Conservation (phyloP, 2,113 vertebrate genomes). For the Megaleporinus macrocephalus region DNA sequence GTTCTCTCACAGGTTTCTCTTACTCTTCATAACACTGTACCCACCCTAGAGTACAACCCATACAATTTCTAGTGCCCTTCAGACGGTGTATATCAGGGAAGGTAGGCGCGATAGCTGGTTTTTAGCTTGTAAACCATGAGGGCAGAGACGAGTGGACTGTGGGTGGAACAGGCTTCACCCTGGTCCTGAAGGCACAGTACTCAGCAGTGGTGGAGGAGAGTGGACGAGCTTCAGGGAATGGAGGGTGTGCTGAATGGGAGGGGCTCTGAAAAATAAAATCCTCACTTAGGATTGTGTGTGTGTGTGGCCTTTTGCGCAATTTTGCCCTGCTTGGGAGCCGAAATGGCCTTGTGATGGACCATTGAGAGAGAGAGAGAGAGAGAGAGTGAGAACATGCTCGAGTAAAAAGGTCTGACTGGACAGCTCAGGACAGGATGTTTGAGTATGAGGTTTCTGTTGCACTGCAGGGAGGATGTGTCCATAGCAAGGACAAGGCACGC, state of each 20-base stretch:
- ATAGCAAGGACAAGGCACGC: conserved; percentile 74
- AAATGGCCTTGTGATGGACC: background rate
- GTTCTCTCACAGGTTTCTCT: background rate
- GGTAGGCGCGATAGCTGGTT: background rate
- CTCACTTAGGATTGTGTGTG: conserved; percentile 26
- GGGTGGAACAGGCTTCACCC: conserved; percentile 23
- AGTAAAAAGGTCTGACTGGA: no score
- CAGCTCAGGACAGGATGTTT: conserved; percentile 8
- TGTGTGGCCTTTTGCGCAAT: conserved; percentile 22
- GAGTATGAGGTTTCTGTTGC: conserved; percentile 50
- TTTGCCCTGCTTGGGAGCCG: conserved; percentile 29
- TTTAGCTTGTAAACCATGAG: conserved; percentile 18
- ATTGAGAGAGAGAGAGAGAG: background rate
- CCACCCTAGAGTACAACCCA: background rate
- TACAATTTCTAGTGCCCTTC: background rate
- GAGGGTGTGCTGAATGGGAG: background rate
- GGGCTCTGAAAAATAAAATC: background rate
- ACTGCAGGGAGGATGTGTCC: conserved; percentile 62
- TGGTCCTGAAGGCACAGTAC: conserved; percentile 48
- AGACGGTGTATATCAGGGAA: background rate
- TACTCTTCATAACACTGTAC: background rate
- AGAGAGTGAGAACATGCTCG: no score
- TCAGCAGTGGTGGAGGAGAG: conserved; percentile 34
- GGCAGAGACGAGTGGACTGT: conserved; percentile 11
- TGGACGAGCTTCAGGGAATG: background rate